These are phyloP conservation scores for Damaliscus lunatus DNA, from an alignment of 2,113 vertebrate species.

Conservation along the genomic window DNA sequence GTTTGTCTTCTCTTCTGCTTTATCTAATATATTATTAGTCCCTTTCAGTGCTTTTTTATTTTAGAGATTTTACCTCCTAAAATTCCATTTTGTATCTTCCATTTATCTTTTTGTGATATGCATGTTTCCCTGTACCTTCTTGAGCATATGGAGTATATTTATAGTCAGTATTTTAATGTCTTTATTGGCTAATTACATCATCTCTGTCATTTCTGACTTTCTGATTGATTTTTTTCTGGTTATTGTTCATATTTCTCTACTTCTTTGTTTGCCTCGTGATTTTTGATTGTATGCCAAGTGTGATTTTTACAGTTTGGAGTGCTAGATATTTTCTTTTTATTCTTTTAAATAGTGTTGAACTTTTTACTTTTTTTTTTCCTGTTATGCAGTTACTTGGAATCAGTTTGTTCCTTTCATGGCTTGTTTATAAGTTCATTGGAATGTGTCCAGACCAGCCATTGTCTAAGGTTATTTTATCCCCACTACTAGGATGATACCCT, in stretches of 20 bases:
- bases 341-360: neutral
- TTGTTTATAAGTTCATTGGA: neutral
- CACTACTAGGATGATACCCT: neutral
- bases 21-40: neutral
- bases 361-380: neutral
- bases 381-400: neutral
- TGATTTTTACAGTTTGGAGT: neutral
- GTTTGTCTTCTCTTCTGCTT: neutral
- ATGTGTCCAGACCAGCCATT: neutral
- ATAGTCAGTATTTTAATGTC: neutral
- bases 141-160: neutral
- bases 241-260: neutral
- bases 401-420: neutral
- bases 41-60: neutral
- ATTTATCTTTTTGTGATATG: neutral
- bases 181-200: neutral
- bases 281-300: neutral
- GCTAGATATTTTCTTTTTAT: neutral
- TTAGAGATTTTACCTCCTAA: neutral
- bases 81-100: neutral
- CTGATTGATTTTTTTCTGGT: neutral
- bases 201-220: neutral
- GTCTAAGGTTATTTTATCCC: neutral
- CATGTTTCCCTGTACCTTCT: neutral
- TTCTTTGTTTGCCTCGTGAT: neutral